Evolutionary conservation across 1,140 invertebrate species (phyloP), one percentile per base, ranked within the genome.

Genomic region (Hylaeus anthracinus): DNA sequence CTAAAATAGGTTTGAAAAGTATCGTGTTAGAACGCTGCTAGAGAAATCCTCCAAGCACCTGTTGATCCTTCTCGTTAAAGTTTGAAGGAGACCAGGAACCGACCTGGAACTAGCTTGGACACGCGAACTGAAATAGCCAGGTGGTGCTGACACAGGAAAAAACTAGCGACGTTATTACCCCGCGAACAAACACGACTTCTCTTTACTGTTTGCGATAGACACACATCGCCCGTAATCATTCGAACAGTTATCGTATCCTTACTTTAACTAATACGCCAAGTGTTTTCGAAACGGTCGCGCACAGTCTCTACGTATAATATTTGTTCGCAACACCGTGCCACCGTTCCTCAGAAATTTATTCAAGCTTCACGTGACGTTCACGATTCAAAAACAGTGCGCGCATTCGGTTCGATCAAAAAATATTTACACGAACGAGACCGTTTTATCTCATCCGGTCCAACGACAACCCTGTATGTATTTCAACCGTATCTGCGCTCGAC

Each of bases 11-110:
- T 86, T 85, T 72, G 72, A 75, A 86, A 83, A 83, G 70, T 63
- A 83, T 79, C 72, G 63, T 69, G 79, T 67, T 86, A 86, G 70
- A 82, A 64, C 53, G 10, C 37, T 15, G 56, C 80, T 86, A 86
- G 85, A 82, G 80, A 73, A 79, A 82, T 74, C 84, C 74, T 85
- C 70, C 85, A 88, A 84, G 86, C 92, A 92, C 92, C 92, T 92
- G 92, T 92, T 92, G 91, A 92, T 92, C 84, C 80, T 89, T 75
- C 90, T 88, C 84, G 87, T 91, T 92, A 88, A 89, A 89, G 88
- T 91, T 90, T 88, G 85, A 91, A 90, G 45, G 8, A 48, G 45
- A 48, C 45, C 45, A 48, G 89, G 86, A 92, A 91, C 86, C 91
- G 90, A 91, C 89, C 87, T 87, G 82, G 85, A 26, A 86, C 83